Evolutionary conservation across 2,888 invertebrate species (phyloP), one percentile per base, ranked within the genome.

Genomic region (Drosophila rellima): DNA sequence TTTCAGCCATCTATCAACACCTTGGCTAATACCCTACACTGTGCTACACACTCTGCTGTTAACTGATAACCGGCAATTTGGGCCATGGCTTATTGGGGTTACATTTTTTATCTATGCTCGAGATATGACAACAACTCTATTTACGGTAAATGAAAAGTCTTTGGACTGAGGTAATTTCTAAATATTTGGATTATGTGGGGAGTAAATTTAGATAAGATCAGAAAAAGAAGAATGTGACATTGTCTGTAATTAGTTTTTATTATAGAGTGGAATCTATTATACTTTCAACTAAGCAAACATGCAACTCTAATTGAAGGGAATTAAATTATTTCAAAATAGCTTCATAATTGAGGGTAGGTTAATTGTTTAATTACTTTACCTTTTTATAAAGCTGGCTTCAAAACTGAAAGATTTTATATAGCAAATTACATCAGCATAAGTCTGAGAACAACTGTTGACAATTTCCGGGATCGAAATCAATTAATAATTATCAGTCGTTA

Each of bases 31-130:
- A 60, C 51, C 17, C 51, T 74, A 66, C 54, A 55, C 54, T 52
- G 29, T 59, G 40, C 45, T 26, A 56, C 56, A 63, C 39, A 55
- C 50, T 52, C n/a, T 59, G 23, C 26, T 47, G 63, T 61, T 52
- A 72, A 66, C 67, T 62, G 80, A 81, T 77, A 85, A 72, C 7
- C 44, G 52, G 68, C 56, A 63, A 85, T 87, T 84, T 73, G 56
- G 89, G 84, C 85, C 84, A 85, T 54, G 84, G 88, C 65, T 74
- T 51, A 39, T 44, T 13, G n/a, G 50, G 55, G 50, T 62, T 59
- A 40, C 39, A 20, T 31, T 66, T 51, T 61, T 74, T 82, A 84
- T 88, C 87, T 88, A 69, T 80, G 65, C 31, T 67, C 5, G 1
- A 80, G 72, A 82, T 88, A 83, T 67, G 70, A 60, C 59, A 63